Conservation (phyloP, 92 coral and sea anemone genomes). For the Hydrozoanthus gracilis region DNA sequence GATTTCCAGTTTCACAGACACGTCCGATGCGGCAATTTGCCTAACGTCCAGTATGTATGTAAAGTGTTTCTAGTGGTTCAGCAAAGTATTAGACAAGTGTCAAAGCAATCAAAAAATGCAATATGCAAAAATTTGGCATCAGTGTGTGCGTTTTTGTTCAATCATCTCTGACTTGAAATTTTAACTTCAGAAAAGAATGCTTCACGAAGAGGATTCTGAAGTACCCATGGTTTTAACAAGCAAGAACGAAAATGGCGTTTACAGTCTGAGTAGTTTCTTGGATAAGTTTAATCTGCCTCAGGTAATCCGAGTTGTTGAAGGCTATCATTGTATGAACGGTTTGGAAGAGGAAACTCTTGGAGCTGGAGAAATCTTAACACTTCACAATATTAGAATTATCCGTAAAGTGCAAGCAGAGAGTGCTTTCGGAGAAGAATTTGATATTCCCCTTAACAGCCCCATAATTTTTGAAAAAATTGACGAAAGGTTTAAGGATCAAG, state of each 20-base stretch:
- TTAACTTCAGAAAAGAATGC: not conserved
- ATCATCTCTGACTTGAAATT: not conserved
- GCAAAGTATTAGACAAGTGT: no score
- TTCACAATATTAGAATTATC: not conserved
- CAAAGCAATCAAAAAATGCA: not conserved
- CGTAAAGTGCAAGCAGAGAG: constrained; percentile 25
- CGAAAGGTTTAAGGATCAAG: not conserved
- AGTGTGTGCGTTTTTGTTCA: not conserved
- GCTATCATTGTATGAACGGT: constrained; percentile 28
- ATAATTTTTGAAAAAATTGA: constrained; percentile 18
- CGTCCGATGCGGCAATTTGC: not conserved
- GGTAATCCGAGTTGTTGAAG: constrained; percentile 36
- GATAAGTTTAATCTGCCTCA: constrained; percentile 12
- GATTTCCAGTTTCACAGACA: not conserved
- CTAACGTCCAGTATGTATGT: no score
- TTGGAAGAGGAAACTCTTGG: constrained; percentile 29
- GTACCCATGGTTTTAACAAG: not conserved
- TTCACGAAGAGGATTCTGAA: constrained; percentile 6
- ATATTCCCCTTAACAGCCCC: constrained; percentile 20
- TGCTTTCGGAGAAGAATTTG: constrained; percentile 30
- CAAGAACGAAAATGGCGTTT: constrained; percentile 1
- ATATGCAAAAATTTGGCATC: not conserved
- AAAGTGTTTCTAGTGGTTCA: no score
- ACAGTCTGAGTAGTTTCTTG: constrained; percentile 10
- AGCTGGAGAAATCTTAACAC: constrained; percentile 36